These are phyloP conservation scores for Rhynchotus rufescens DNA, from an alignment of 2,797 vertebrate species.

Conservation along the genomic window DNA sequence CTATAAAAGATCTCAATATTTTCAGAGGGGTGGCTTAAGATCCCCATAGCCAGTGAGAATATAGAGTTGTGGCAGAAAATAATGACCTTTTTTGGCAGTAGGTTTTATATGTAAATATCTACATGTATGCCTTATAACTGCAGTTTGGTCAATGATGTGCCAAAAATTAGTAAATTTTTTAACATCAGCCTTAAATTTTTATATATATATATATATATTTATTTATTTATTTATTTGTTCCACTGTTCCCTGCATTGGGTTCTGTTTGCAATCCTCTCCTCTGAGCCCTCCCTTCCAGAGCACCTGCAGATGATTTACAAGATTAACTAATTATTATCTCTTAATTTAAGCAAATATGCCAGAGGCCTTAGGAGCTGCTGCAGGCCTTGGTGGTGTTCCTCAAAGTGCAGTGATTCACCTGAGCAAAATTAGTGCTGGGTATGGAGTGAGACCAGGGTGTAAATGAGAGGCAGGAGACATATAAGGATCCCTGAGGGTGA, in stretches of 20 bases:
- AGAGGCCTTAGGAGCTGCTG: neutral
- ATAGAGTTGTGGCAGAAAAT: neutral
- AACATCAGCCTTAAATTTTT: rapidly evolving
- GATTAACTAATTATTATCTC: neutral
- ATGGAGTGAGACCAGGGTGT: rapidly evolving
- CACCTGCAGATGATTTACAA: neutral
- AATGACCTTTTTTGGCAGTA: neutral
- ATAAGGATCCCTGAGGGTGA: neutral
- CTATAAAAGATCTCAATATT: neutral
- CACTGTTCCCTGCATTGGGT: neutral
- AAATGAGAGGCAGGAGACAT: neutral
- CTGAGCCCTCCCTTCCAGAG: too few relatives aligned
- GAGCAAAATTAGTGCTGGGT: neutral
- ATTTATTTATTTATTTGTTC: too few relatives aligned
- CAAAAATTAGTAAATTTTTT: neutral
- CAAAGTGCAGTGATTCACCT: neutral
- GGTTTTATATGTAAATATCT: neutral
- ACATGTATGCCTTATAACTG: conserved; percentile 11
- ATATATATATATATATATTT: neutral
- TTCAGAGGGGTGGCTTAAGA: neutral
- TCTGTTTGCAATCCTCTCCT: too few relatives aligned
- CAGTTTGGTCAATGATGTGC: neutral
- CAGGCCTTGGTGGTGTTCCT: neutral
- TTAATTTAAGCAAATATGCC: neutral
- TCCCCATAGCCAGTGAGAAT: neutral